Conservation (phyloP, 2,888 invertebrate species). For the Anthrax anthrax region DNA sequence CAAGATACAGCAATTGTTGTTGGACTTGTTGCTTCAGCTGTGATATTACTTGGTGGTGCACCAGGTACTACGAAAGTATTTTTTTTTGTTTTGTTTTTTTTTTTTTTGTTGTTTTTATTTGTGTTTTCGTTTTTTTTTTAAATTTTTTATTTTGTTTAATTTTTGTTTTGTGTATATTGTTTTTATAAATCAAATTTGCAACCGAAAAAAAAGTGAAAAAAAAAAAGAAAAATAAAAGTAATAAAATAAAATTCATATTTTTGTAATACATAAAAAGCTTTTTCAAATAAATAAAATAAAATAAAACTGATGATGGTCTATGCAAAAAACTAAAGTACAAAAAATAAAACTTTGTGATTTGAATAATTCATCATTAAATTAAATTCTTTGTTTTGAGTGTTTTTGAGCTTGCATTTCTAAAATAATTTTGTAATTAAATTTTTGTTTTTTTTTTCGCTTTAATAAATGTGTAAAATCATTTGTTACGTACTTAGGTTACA, state of each 20-base stretch:
- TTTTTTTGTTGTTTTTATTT: neutral
- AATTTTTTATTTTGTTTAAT: too few species aligned
- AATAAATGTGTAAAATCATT: too few species aligned
- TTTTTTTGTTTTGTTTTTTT: conserved; percentile 5
- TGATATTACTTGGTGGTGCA: conserved; percentile 90
- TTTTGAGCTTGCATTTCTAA: too few species aligned
- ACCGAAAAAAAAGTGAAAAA: conserved; percentile 13
- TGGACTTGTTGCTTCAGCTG: conserved; percentile 74
- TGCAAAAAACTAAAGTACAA: too few species aligned
- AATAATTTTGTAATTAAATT: neutral
- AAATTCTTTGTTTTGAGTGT: too few species aligned
- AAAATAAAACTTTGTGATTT: too few species aligned
- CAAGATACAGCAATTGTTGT: conserved; percentile 81
- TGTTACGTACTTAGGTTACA: too few species aligned
- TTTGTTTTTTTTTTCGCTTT: neutral
- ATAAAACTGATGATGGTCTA: neutral
- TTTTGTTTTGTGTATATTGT: too few species aligned
- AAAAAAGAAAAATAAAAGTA: conserved; percentile 1
- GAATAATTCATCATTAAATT: too few species aligned
- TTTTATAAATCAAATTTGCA: too few species aligned
- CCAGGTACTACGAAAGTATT: conserved; percentile 65
- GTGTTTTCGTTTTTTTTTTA: conserved; percentile 16
- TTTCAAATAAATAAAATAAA: conserved; percentile 12
- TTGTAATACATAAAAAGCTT: neutral
- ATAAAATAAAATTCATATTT: conserved; percentile 1